Conservation (phyloP, 2,113 vertebrate genomes). For the Formicarius rufipectus region DNA sequence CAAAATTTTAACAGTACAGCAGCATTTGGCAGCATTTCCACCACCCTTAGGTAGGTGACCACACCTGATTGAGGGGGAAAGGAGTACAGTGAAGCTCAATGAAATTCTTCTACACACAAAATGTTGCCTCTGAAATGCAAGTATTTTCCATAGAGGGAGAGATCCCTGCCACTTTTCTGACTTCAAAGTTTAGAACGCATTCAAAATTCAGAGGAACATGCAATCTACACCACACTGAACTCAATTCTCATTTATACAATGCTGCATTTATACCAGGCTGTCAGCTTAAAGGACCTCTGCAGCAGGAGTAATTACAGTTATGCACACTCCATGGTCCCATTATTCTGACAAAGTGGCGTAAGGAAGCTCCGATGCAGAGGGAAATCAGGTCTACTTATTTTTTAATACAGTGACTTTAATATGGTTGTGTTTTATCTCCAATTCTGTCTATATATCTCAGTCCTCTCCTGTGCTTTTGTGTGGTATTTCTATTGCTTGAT, state of each 20-base stretch:
- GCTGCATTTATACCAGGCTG: constrained; percentile 10
- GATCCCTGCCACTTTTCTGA: neutral
- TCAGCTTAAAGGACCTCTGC: constrained; percentile 8
- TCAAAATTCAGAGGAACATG: neutral
- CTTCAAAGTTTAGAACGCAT: neutral
- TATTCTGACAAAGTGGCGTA: neutral
- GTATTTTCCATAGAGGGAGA: neutral
- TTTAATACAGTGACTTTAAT: constrained; percentile 33
- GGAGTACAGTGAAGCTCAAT: neutral
- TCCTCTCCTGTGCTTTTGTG: neutral
- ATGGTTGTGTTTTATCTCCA: constrained; percentile 16
- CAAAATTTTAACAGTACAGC: neutral
- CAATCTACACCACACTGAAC: neutral
- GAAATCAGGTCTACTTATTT: constrained; percentile 47
- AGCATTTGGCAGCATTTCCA: neutral
- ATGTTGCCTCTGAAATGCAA: neutral
- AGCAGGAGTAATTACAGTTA: constrained; percentile 32
- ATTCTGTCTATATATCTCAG: neutral
- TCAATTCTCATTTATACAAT: constrained; percentile 3
- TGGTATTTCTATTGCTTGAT: constrained; percentile 3
- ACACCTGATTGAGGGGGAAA: neutral
- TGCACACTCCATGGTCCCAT: constrained; percentile 18
- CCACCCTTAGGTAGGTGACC: neutral
- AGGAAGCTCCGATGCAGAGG: constrained; percentile 18
- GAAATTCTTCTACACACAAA: neutral